Percentiles rank a stretch among this genome's conserved stretches.
phyloP scores from a whole-genome alignment of 2,888 invertebrate species.

The Netelia virgata region DNA sequence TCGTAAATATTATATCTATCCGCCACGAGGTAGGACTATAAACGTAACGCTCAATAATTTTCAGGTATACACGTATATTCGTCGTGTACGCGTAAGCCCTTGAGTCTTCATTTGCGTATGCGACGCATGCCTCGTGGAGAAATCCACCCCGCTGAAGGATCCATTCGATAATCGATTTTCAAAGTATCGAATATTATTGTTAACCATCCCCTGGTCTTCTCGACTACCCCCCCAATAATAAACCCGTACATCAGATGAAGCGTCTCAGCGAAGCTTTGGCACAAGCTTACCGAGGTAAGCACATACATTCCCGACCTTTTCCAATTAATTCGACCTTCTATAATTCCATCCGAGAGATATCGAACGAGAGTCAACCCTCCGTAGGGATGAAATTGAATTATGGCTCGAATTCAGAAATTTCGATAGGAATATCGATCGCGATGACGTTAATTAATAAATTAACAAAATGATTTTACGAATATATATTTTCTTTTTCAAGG shows the following conservation, averaged over 20 bases:
- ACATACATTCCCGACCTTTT: conserved; percentile 3
- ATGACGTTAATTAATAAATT: too few relatives aligned
- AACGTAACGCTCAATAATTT: neutral
- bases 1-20: neutral
- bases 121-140: conserved; percentile 17
- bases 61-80: neutral
- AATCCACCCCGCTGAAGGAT: conserved; percentile 24
- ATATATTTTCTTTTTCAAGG: too few relatives aligned
- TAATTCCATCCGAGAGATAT: conserved; percentile 6
- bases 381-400: neutral
- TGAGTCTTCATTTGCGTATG: conserved; percentile 29
- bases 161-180: conserved; percentile 56
- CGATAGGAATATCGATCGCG: neutral
- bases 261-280: conserved; percentile 1
- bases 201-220: neutral
- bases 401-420: neutral
- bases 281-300: conserved; percentile 33
- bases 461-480: too few relatives aligned
- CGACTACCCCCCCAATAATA: neutral
- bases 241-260: neutral
- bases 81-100: conserved; percentile 17
- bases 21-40: neutral
- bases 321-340: conserved; percentile 17
- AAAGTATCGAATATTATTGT: conserved; percentile 35
- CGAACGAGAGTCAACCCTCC: neutral